Base-by-base conservation (phyloP, 2,888 invertebrate genomes). In the Eudemis profundana region DNA sequence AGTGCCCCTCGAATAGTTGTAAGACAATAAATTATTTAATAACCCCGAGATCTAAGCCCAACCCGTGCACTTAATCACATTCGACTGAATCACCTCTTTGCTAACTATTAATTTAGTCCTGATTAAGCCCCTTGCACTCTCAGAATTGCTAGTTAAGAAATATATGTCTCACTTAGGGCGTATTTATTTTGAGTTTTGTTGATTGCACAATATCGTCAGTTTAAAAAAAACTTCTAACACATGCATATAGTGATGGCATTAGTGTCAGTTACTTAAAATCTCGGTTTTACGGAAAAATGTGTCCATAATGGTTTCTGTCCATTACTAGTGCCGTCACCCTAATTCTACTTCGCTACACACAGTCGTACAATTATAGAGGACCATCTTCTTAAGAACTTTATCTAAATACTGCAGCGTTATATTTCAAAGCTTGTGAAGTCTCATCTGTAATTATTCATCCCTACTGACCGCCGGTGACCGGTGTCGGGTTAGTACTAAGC, bases 1-100 rank as follows among this genome's bases (percentile, higher is more conserved):
- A 36, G 21, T 33, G 84, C 86, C 84, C 85, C 80, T 78, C 84
- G 83, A 85, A 86, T 87, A 89, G 87, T 86, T 83, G 78, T 79
- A 79, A 86, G 84, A 90, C 89, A 90, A 90, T 90, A 90, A 90
- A 91, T 91, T 90, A 89, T 90, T 87, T 89, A 87, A 89, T 90
- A 89, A 87, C 88, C 90, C 81, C 80, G 77, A 74, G 79, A 79
- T 82, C 76, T 73, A 78, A 78, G 77, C 77, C 82, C 83, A 78
- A 85, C 84, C 82, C 84, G 80, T 82, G 77, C 84, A 85, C 84
- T 88, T 89, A 89, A 90, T 90, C 88, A 87, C 84, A 84, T 87
- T 81, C 75, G 75, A 77, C 78, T 77, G 81, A 87, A 88, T 89
- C 85, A 81, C 85, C 85, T 84, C 87, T 87, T 88, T 84, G 82